These are phyloP conservation scores for Zaprionus inermis DNA, from an alignment of 1,140 invertebrate species.

Conservation along the genomic window DNA sequence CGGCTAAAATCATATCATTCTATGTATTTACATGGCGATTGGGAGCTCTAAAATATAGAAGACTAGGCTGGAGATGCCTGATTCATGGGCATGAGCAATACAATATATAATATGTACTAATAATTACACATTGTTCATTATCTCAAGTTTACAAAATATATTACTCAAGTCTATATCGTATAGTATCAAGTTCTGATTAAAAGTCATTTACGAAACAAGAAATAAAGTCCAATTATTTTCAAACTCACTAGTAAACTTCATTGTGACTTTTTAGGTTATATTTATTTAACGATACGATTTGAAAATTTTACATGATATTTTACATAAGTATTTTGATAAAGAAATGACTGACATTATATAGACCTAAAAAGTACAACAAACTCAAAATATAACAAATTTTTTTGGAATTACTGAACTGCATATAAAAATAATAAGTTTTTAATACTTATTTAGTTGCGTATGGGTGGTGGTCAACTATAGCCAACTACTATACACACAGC, in stretches of 20 bases:
- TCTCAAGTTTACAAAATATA: conserved; percentile 8
- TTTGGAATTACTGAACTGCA: conserved; percentile 76
- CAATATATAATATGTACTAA: conserved; percentile 7
- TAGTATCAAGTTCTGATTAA: neutral
- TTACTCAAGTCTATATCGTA: neutral
- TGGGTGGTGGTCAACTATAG: conserved; percentile 44
- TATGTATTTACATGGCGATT: neutral
- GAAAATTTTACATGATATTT: conserved; percentile 69
- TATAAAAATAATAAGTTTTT: conserved; percentile 68
- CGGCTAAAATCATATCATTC: neutral
- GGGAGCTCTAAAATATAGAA: neutral
- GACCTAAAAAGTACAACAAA: conserved; percentile 80
- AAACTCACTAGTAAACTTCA: neutral
- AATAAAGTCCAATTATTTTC: neutral
- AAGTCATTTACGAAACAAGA: conserved; percentile 1
- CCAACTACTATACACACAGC: conserved; percentile 47
- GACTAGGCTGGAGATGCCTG: neutral
- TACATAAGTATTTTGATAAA: conserved; percentile 63
- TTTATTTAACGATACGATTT: conserved; percentile 69
- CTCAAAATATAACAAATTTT: conserved; percentile 74
- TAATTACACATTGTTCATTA: conserved; percentile 1
- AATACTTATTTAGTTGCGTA: conserved; percentile 68
- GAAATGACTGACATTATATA: conserved; percentile 62
- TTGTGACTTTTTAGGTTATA: conserved; percentile 74
- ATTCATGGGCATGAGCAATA: conserved; percentile 4